phyloP scores from a whole-genome alignment of 2,888 invertebrate genomes.

The Hesperia comma region DNA sequence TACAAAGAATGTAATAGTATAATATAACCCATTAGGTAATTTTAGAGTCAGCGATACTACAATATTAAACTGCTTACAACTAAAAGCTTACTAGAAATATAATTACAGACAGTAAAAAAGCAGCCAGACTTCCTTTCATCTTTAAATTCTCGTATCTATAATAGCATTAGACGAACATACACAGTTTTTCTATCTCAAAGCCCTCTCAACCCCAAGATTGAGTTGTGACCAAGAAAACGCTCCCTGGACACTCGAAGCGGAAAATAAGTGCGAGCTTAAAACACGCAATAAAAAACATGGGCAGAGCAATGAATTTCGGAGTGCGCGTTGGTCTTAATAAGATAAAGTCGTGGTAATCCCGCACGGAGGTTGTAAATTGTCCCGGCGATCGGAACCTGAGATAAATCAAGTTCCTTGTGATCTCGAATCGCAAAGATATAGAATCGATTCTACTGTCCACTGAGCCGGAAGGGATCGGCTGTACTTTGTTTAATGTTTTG shows the following conservation, averaged over 20 bases:
- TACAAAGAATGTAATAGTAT: too few relatives aligned
- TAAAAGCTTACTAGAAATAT: too few relatives aligned
- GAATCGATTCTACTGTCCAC: slow-evolving; percentile 41
- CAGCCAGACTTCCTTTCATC: not conserved
- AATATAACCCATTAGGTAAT: too few relatives aligned
- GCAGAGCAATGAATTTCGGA: slow-evolving; percentile 31
- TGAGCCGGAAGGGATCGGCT: slow-evolving; percentile 40
- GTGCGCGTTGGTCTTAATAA: slow-evolving; percentile 38
- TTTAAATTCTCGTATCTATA: not conserved
- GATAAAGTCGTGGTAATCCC: slow-evolving; percentile 44
- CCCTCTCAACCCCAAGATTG: slow-evolving; percentile 5
- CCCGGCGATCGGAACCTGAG: slow-evolving; percentile 38
- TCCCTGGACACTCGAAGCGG: slow-evolving; percentile 19
- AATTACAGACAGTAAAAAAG: too few relatives aligned
- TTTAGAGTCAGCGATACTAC: too few relatives aligned
- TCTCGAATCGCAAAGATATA: slow-evolving; percentile 40
- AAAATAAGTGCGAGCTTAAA: slow-evolving; percentile 30
- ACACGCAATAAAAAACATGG: slow-evolving; percentile 35
- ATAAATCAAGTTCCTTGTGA: slow-evolving; percentile 44
- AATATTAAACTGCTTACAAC: too few relatives aligned
- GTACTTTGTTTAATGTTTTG: slow-evolving; percentile 43
- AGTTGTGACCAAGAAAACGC: slow-evolving; percentile 4
- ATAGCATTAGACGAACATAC: not conserved
- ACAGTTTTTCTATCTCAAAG: not conserved
- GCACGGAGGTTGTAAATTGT: slow-evolving; percentile 45